These are phyloP conservation scores for Sinella curviseta DNA, from an alignment of 1,140 invertebrate genomes.

Conservation along the genomic window DNA sequence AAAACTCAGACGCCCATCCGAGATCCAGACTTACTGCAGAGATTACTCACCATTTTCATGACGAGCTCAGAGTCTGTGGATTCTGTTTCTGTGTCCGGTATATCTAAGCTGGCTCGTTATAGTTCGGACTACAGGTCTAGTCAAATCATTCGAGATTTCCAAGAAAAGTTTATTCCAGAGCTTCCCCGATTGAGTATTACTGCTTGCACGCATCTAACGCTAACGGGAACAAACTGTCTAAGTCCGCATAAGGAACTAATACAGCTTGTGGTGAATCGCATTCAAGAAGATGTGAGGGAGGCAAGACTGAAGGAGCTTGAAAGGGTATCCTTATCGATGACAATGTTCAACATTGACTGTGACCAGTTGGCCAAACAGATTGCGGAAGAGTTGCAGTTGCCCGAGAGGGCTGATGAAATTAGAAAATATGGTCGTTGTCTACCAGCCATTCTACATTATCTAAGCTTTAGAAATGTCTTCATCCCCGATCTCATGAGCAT, in stretches of 20 bases:
- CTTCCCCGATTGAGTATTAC: conserved; percentile 56
- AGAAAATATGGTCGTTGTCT: conserved; percentile 55
- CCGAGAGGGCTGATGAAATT: conserved; percentile 57
- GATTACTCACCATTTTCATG: conserved; percentile 55
- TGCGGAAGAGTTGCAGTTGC: conserved; percentile 57
- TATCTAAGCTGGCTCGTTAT: conserved; percentile 62
- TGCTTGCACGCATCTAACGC: conserved; percentile 59
- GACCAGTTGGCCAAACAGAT: conserved; percentile 57
- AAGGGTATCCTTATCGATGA: conserved; percentile 59
- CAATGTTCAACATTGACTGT: conserved; percentile 57
- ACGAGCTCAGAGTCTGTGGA: conserved; percentile 55
- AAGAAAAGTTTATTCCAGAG: conserved; percentile 53
- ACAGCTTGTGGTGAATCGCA: conserved; percentile 45
- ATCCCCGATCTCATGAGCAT: conserved; percentile 58
- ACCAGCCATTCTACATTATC: conserved; percentile 56
- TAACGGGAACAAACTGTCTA: conserved; percentile 57
- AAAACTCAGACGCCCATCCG: conserved; percentile 62
- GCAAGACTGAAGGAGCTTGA: conserved; percentile 66
- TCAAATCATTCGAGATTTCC: conserved; percentile 50
- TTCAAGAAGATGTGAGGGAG: conserved; percentile 49
- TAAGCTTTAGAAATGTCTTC: conserved; percentile 57
- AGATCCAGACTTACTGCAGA: conserved; percentile 54
- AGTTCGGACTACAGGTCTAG: conserved; percentile 52
- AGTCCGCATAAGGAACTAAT: conserved; percentile 53
- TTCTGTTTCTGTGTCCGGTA: conserved; percentile 57